A percentile compares a stretch with the other conserved stretches of the same genome.
Evolutionary conservation across 2,888 invertebrate genomes (phyloP).

Genomic region (Alentia gelatinosa): DNA sequence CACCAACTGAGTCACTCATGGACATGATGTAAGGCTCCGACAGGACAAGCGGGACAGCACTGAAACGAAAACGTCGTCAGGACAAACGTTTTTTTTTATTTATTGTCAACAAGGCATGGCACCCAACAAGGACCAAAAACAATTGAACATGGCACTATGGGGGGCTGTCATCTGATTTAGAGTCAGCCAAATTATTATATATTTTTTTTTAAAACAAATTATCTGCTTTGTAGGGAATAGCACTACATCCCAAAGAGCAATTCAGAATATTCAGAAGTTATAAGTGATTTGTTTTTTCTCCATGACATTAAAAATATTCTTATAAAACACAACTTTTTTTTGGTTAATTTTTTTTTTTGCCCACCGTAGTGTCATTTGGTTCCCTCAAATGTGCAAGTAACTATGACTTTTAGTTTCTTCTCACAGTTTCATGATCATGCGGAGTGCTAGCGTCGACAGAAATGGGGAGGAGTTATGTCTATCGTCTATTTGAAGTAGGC

Average conservation of each 20-base stretch:
- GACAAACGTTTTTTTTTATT: neutral
- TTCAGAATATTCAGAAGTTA: too few species aligned
- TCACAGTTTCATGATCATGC: neutral
- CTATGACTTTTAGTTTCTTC: neutral
- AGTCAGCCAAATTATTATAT: too few species aligned
- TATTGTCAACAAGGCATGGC: neutral
- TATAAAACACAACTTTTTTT: neutral
- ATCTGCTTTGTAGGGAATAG: too few species aligned
- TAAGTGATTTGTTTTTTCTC: too few species aligned
- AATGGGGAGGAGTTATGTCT: neutral
- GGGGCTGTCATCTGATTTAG: neutral
- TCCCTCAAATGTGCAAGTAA: neutral
- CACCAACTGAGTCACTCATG: neutral
- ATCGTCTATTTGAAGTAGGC: neutral
- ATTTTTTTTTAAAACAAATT: too few species aligned
- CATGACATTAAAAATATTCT: too few species aligned
- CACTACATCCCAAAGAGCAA: too few species aligned
- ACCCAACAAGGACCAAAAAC: conserved; percentile 9
- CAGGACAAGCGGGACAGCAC: neutral
- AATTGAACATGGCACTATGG: neutral
- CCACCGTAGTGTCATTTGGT: neutral
- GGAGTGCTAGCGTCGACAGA: neutral
- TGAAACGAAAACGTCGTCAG: neutral
- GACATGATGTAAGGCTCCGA: neutral
- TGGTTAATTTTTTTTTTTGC: neutral